Evolutionary conservation across 1,140 invertebrate species (phyloP), one percentile per base, ranked within the genome.

Genomic region (Achroia grisella): DNA sequence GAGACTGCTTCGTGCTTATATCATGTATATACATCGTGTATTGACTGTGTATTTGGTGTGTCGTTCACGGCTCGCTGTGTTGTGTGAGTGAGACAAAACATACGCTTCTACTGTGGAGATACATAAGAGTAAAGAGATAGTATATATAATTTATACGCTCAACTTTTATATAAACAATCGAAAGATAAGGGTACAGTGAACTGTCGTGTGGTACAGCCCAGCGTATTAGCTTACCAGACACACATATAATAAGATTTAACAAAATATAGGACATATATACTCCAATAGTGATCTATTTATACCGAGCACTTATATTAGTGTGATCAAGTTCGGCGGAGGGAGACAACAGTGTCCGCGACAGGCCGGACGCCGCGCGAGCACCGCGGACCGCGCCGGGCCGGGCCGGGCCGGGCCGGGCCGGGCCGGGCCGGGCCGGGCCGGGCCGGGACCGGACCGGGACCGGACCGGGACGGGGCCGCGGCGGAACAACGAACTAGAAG

Each of bases 181-280:
- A 23, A 23, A 34, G 35, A 37, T 39, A 23, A 23, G 6, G 17
- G 17, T 27, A 31, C 42, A 36, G 17, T 14, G 48, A 48, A 37
- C 35, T 44, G 52, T 37, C 44, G 48, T 46, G 43, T 44, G 66
- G 69, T 64, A 66, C 62, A 56, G 62, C 72, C 65, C 67, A 72
- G 67, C 69, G 46, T 54, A 62, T 59, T 63, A 73, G 62, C 70
- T 76, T 70, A 75, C 47, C 59, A 69, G 62, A 77, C 72, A 72
- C 68, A 70, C 72, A 77, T 64, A 67, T 67, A 71, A 76, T 76
- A 80, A 62, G 79, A 76, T 84, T 63, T 87, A 86, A 87, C 82
- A 87, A 85, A 87, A 85, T 87, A 87, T 83, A 83, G 70, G 74
- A 73, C 62, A 74, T 74, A 67, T 62, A 57, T 72, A 71, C 61